phyloP scores from a whole-genome alignment of 2,113 vertebrate species.

The Camelus dromedarius region DNA sequence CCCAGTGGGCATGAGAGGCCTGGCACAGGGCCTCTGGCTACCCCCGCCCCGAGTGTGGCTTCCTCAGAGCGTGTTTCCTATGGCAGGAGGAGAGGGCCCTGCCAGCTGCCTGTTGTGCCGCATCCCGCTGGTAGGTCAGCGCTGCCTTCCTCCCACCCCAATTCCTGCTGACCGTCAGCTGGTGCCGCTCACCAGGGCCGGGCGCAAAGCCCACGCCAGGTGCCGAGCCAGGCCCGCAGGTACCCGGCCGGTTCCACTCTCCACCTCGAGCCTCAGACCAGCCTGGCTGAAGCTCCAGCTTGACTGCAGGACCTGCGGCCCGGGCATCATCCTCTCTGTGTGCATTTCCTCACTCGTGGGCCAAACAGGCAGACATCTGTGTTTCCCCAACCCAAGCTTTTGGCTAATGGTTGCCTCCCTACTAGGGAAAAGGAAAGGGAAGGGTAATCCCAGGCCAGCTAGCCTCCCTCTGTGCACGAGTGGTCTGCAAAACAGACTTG shows the following conservation, averaged over 20 bases:
- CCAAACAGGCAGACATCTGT: conserved; percentile 60
- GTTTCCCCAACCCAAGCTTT: conserved; percentile 35
- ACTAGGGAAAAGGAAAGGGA: not conserved
- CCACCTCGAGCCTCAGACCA: not conserved
- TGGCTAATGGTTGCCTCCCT: conserved; percentile 18
- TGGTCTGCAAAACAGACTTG: conserved; percentile 15
- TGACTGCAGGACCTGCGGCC: not conserved
- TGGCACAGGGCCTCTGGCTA: conserved; percentile 7
- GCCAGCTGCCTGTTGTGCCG: conserved; percentile 45
- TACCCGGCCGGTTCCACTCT: not conserved
- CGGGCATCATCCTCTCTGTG: not conserved
- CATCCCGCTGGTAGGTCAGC: conserved; percentile 58
- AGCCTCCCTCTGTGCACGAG: not conserved
- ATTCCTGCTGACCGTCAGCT: conserved; percentile 79
- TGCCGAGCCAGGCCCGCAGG: not conserved
- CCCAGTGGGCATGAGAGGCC: conserved; percentile 37
- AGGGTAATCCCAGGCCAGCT: not conserved
- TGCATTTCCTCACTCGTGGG: not conserved
- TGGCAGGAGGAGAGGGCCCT: conserved; percentile 63
- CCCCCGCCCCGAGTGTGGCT: not conserved
- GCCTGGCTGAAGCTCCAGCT: not conserved
- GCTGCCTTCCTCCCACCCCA: conserved; percentile 72
- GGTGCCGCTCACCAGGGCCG: conserved; percentile 67
- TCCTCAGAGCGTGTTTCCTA: conserved; percentile 63
- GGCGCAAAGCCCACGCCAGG: conserved; percentile 74